Base-by-base conservation (phyloP, 2,797 vertebrate species). In the Danionella dracula region DNA sequence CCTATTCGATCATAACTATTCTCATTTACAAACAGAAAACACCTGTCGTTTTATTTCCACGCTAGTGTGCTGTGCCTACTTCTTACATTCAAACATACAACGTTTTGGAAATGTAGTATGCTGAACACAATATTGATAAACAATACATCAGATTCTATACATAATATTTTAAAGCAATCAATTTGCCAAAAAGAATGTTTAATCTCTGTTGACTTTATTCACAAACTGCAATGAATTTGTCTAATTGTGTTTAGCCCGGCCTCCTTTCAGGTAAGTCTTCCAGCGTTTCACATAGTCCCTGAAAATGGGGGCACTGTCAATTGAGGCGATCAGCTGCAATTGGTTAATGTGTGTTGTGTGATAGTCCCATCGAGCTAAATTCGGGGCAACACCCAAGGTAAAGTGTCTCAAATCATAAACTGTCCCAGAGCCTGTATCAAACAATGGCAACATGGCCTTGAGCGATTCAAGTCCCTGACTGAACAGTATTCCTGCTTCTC, bases 331-430 rank as follows among this genome's bases (percentile, higher is more conserved):
- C 19, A 93, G 87, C 81, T 93, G 92, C 51, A 93, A 87, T 72
- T 93, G 92, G 75, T 93, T 93, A 81, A 93, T 93, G 84, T 93
- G 92, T 4, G 92, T 93, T 71, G 92, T 93, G 80, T 93, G 92
- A 41, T 93, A 93, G 75, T 93, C 92, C 92, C 92, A 93, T 0
- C 92, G 91, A 10, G 92, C 92, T 81, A 93, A 78, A 83, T 93
- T 93, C 74, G 92, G 92, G 4, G 91, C 90, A 0, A 83, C 83
- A 72, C 92, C 91, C 0, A 93, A 82, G 84, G 89, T 89, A 82
- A 93, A 92, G 83, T 93, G 92, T 20, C 92, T 81, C n/a, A 93
- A 89, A 79, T 93, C 92, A 0, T 93, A 93, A 79, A 93, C 86
- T 70, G 87, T 90, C n/a, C 92, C 92, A 0, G 92, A 93, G 66